Evolutionary conservation across 92 coral and sea anemone genomes (phyloP), one percentile per base, ranked within the genome.

Genomic region (Siderastrea radians): DNA sequence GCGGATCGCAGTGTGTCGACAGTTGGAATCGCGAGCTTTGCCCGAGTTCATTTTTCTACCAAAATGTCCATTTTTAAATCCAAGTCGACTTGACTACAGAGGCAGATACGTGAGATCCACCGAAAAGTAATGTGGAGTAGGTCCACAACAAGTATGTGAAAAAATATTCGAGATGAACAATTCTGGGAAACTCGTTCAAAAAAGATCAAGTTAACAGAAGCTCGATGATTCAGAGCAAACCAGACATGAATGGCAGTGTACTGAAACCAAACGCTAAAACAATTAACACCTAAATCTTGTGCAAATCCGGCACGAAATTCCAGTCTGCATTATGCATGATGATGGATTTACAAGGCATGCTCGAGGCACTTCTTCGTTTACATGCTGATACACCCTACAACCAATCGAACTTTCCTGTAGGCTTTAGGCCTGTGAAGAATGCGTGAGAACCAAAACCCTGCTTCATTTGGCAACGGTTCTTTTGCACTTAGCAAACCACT

Each of bases 151-250:
- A 26, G 38, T 26, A 26, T 26, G 11, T 11, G 61, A 10, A 55
- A 17, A 75, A 17, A 53, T 76, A 49, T 2, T 44, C 26, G 57
- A 47, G 11, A 55, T 46, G 11, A 48, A 13, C 8, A 43, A 26
- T 19, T 77, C 81, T 76, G 80, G 67, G 12, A 60, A 57, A 76
- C 80, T 8, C 80, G 80, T 76, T 59, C 54, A 44, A 57, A 76
- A 60, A 54, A 1, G 63, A 60, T 77, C 14, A 77, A 43, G 51
- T 12, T 43, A 77, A 77, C 68, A 45, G 9, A 6, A 26, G 38
- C 38, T 26, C 38, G 38, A 26, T 26, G 38, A 26, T 26, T 26
- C 38, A 26, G 38, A 26, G 38, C 38, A 26, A 26, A 26, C 38
- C 53, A 46, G 51, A 58, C 68, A 60, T 10, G 45, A 77, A 58